Percentiles rank a stretch among this genome's conserved stretches.
Conservation (phyloP, 2,113 vertebrate species). For the Porphyrio hochstetteri region DNA sequence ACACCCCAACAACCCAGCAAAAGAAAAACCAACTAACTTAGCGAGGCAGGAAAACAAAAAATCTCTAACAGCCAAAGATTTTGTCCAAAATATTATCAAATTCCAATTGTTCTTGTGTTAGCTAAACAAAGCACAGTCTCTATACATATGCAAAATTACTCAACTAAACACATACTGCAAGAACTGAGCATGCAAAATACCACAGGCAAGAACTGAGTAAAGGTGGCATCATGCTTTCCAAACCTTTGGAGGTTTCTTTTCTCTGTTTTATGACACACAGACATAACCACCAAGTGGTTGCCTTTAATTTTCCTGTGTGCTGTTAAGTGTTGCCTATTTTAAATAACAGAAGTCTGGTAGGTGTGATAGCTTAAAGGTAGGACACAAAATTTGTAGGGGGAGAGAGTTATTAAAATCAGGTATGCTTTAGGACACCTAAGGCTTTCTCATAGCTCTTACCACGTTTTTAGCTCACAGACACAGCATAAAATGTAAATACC, state of each 20-base stretch:
- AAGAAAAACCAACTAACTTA: background rate
- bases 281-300: background rate
- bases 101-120: background rate
- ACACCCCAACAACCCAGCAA: background rate
- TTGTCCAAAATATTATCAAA: background rate
- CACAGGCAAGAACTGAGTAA: background rate
- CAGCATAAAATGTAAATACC: background rate
- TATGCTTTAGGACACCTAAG: background rate
- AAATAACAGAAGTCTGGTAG: background rate
- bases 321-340: background rate
- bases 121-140: background rate
- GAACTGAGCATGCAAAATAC: background rate
- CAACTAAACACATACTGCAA: background rate
- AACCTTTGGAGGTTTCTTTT: background rate
- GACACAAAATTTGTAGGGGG: background rate
- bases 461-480: background rate
- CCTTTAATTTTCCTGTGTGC: background rate
- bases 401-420: background rate
- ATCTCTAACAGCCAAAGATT: background rate
- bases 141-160: background rate
- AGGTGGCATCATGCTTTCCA: background rate
- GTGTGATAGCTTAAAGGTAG: background rate
- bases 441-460: background rate
- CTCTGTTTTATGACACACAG: background rate
- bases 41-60: background rate